Evolutionary conservation across 2,113 vertebrate species (phyloP).

Genomic region (Propithecus coquereli): DNA sequence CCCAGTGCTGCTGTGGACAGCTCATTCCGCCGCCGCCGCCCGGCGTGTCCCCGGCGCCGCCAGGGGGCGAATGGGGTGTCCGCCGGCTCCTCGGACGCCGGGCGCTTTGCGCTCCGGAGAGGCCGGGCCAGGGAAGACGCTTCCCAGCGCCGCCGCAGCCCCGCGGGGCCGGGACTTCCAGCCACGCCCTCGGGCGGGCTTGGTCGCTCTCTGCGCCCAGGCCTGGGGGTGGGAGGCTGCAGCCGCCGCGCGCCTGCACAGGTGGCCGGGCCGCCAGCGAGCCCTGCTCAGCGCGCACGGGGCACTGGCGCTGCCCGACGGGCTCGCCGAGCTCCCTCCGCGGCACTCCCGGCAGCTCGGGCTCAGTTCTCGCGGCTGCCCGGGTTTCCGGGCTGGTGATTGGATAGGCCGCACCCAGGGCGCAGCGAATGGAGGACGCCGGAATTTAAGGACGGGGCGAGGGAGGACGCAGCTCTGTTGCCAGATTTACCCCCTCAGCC

Average conservation of each 20-base stretch:
- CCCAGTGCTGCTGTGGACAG: conserved; percentile 76
- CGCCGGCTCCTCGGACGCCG: neutral
- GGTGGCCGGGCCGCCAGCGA: neutral
- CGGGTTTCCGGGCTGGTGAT: neutral
- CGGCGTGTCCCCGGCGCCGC: conserved; percentile 7
- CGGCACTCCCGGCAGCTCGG: neutral
- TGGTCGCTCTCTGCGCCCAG: neutral
- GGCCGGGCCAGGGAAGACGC: neutral
- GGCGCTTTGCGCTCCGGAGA: neutral
- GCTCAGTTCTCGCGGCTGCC: neutral
- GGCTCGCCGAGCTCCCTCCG: neutral
- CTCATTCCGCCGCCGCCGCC: conserved; percentile 28
- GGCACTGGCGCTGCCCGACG: neutral
- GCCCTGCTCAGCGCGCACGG: neutral
- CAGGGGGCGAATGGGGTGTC: conserved; percentile 63
- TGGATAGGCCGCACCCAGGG: conserved; percentile 6
- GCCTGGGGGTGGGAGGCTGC: neutral
- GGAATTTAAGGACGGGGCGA: conserved; percentile 6
- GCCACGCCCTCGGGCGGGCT: neutral
- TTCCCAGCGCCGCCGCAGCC: neutral
- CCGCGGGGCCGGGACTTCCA: neutral
- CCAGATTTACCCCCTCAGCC: neutral
- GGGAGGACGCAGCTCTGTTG: neutral
- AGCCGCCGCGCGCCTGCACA: neutral
- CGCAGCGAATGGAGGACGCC: conserved; percentile 8